Evolutionary conservation across 2,113 vertebrate species (phyloP).

Genomic region (Felis catus): DNA sequence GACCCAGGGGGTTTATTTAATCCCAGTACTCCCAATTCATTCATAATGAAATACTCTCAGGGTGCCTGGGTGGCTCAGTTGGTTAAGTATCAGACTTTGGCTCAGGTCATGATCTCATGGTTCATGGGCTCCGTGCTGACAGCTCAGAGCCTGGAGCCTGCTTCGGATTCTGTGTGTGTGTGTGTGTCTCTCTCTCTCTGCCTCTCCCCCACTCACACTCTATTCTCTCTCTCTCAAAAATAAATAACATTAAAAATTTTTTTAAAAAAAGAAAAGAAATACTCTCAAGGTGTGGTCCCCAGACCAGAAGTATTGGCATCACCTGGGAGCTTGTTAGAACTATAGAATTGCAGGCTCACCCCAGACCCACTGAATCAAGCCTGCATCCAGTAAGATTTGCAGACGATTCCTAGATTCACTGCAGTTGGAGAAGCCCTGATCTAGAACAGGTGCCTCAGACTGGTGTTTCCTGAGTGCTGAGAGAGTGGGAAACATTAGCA

Average conservation of each 20-base stretch:
- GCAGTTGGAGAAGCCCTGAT: neutral
- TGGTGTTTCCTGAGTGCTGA: neutral
- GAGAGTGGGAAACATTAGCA: too few species aligned
- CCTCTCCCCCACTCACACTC: too few species aligned
- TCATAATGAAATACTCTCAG: neutral
- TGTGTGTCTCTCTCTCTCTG: too few species aligned
- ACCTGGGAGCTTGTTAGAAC: neutral
- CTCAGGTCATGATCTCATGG: too few species aligned
- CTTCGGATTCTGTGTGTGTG: too few species aligned
- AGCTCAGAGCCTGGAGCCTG: too few species aligned
- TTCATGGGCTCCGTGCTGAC: too few species aligned
- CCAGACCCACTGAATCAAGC: neutral
- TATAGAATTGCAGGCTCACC: neutral
- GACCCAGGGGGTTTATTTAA: neutral
- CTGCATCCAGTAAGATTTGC: accelerated
- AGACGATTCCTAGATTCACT: accelerated
- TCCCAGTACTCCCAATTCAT: neutral
- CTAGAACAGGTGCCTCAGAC: neutral
- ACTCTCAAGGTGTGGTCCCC: neutral
- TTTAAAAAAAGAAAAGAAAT: neutral
- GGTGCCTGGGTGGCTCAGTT: too few species aligned
- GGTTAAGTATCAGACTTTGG: too few species aligned
- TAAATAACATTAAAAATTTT: too few species aligned
- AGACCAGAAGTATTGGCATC: neutral
- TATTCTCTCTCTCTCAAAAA: too few species aligned